Conservation (phyloP, 92 coral and sea anemone species). For the Porites cylindrica region DNA sequence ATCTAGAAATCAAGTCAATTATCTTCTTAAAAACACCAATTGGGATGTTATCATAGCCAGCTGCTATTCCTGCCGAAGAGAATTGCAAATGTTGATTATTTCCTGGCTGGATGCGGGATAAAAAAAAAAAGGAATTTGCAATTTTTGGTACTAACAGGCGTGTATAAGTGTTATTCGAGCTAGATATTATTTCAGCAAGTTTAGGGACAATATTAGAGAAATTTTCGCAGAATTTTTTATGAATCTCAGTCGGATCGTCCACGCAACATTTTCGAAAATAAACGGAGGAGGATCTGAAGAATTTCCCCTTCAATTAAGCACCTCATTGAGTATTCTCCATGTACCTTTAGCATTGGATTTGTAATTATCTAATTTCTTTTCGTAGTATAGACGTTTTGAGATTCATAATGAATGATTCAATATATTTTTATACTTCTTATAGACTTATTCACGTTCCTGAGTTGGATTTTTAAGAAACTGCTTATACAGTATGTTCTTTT, state of each 20-base stretch:
- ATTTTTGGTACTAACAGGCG: too few relatives aligned
- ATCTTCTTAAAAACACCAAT: not conserved
- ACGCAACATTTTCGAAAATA: too few relatives aligned
- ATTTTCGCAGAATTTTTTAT: too few relatives aligned
- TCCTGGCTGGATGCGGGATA: too few relatives aligned
- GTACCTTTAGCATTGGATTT: conserved; percentile 37
- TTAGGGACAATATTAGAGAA: too few relatives aligned
- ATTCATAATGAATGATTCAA: conserved; percentile 40
- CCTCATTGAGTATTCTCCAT: conserved; percentile 3
- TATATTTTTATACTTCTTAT: conserved; percentile 49
- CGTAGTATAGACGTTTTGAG: conserved; percentile 51
- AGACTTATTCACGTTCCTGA: conserved; percentile 11
- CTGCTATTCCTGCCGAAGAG: not conserved
- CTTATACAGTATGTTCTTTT: conserved; percentile 48
- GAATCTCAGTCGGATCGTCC: too few relatives aligned
- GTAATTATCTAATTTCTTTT: not conserved
- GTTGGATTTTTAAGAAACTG: conserved; percentile 23
- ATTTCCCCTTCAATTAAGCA: too few relatives aligned
- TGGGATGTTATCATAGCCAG: not conserved
- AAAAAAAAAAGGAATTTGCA: too few relatives aligned
- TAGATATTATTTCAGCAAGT: too few relatives aligned
- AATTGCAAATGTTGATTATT: not conserved
- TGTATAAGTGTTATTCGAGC: too few relatives aligned
- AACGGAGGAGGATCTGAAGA: too few relatives aligned
- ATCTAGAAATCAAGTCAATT: not conserved